Evolutionary conservation across 1,140 invertebrate species (phyloP).

Genomic region (Drosophila bocqueti): DNA sequence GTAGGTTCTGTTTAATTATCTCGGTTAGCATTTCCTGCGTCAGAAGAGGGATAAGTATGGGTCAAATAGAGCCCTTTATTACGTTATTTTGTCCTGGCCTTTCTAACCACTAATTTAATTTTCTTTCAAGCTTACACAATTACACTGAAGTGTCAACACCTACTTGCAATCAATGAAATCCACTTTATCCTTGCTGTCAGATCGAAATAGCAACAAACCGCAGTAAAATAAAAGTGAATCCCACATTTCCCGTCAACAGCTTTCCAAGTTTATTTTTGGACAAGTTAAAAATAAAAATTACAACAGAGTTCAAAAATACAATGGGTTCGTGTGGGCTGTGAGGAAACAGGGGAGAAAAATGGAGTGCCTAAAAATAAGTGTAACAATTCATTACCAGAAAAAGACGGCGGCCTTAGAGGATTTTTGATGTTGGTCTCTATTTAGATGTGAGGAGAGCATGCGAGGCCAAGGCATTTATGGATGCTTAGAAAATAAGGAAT

Average conservation of each 20-base stretch:
- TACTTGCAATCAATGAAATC: conserved; percentile 11
- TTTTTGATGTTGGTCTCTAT: conserved; percentile 7
- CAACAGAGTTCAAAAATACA: conserved; percentile 31
- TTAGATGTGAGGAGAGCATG: neutral
- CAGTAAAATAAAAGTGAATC: conserved; percentile 21
- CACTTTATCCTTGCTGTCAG: conserved; percentile 5
- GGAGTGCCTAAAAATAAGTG: conserved; percentile 26
- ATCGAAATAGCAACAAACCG: conserved; percentile 20
- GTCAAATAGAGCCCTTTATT: conserved; percentile 13
- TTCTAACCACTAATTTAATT: conserved; percentile 17
- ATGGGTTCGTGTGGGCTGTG: neutral
- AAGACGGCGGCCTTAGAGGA: neutral
- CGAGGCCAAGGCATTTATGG: neutral
- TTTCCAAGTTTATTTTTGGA: conserved; percentile 38
- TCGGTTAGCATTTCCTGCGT: conserved; percentile 17
- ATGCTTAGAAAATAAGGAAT: too few relatives aligned
- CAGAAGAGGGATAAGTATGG: conserved; percentile 2
- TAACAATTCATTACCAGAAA: conserved; percentile 20
- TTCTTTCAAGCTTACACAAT: conserved; percentile 1
- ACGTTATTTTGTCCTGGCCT: neutral
- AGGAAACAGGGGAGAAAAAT: too few relatives aligned
- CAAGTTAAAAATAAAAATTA: conserved; percentile 24
- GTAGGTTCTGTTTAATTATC: neutral
- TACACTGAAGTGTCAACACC: conserved; percentile 10
- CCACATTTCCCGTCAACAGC: conserved; percentile 1